phyloP scores from a whole-genome alignment of 2,888 invertebrate species.

The Diabrotica balteata region DNA sequence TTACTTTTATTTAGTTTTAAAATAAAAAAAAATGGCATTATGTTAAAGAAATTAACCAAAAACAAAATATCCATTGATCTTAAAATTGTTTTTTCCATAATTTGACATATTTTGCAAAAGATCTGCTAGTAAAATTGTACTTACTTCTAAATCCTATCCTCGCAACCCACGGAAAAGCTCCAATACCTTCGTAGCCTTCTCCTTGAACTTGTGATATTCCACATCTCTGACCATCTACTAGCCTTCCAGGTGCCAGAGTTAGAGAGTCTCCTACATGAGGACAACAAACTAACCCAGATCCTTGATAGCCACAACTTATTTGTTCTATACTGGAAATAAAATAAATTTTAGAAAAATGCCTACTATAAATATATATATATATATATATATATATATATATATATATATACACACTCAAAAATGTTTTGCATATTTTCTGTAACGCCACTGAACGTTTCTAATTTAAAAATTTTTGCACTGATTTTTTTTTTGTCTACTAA shows the following conservation, averaged over 20 bases:
- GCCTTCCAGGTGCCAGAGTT: conserved; percentile 42
- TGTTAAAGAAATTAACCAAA: no score
- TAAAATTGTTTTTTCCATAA: no score
- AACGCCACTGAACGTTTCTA: no score
- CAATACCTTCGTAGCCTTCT: conserved; percentile 70
- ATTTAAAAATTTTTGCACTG: no score
- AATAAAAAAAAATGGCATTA: no score
- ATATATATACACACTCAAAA: no score
- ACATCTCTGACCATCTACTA: conserved; percentile 63
- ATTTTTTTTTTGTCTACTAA: no score
- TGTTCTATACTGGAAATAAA: conserved; percentile 61
- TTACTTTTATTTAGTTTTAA: no score
- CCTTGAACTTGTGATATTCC: conserved; percentile 73
- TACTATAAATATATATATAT: neutral
- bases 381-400: no score
- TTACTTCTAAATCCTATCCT: conserved; percentile 79
- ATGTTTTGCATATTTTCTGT: no score
- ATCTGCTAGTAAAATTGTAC: conserved; percentile 44
- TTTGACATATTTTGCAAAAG: no score
- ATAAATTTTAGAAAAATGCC: neutral
- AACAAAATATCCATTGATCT: no score
- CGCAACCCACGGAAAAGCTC: conserved; percentile 79
- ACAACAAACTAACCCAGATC: conserved; percentile 68
- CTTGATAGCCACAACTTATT: conserved; percentile 66
- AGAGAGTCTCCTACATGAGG: conserved; percentile 60